Conservation (phyloP, 2,797 vertebrate genomes). For the Malacoctenus gilli region DNA sequence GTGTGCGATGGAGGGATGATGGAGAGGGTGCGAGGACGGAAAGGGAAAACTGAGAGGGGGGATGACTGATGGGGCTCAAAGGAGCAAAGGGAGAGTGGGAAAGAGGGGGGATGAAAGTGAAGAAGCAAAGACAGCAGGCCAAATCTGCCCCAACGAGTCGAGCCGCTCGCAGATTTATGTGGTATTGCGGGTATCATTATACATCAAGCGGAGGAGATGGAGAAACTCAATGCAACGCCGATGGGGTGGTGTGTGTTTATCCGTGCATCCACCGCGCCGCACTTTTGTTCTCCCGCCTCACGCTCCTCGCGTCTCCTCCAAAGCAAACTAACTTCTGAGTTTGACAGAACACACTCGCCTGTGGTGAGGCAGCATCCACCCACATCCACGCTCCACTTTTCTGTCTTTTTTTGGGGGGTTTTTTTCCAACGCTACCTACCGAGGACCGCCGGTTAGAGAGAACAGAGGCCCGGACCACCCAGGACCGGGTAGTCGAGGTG, state of each 20-base stretch:
- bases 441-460: slow-evolving; percentile 47
- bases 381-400: slow-evolving; percentile 61
- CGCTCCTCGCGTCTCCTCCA: slow-evolving; percentile 53
- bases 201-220: slow-evolving; percentile 65
- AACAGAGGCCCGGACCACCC: slow-evolving; percentile 78
- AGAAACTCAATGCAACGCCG: slow-evolving; percentile 51
- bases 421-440: slow-evolving; percentile 59
- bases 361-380: slow-evolving; percentile 70
- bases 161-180: slow-evolving; percentile 70
- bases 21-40: slow-evolving; percentile 69
- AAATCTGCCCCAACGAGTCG: slow-evolving; percentile 72
- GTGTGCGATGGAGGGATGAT: slow-evolving; percentile 59
- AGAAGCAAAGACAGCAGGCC: slow-evolving; percentile 68
- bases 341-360: slow-evolving; percentile 57
- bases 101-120: slow-evolving; percentile 67
- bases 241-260: slow-evolving; percentile 54
- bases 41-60: slow-evolving; percentile 67
- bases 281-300: slow-evolving; percentile 59
- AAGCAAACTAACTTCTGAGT: slow-evolving; percentile 68
- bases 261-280: slow-evolving; percentile 36
- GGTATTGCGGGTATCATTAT: slow-evolving; percentile 71
- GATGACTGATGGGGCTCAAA: slow-evolving; percentile 71
- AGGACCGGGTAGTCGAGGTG: slow-evolving; percentile 66
- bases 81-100: slow-evolving; percentile 56
- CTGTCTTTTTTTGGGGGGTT: no score